Percentiles rank a stretch among this genome's conserved stretches.
Conservation (phyloP, 2,888 invertebrate species). For the Callosobruchus maculatus region DNA sequence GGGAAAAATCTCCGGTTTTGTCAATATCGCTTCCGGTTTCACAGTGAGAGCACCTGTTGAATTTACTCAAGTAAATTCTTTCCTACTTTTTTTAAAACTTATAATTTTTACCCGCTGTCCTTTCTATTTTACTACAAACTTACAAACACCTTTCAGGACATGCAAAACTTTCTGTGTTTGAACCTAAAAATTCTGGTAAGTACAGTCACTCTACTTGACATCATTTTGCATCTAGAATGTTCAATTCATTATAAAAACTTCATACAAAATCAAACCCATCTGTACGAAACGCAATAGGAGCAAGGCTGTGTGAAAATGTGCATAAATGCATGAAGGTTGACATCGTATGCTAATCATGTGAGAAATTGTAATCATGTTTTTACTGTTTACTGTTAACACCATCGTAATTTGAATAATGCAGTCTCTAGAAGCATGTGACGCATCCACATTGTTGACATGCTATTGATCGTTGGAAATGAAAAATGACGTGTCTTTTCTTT, state of each 20-base stretch:
- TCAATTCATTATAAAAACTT: neutral
- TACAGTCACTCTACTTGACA: too few species aligned
- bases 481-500: neutral
- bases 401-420: neutral
- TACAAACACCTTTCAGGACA: too few species aligned
- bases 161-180: too few species aligned
- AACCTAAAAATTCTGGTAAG: too few species aligned
- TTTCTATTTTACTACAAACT: too few species aligned
- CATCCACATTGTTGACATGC: neutral
- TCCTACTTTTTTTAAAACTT: too few species aligned
- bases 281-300: neutral
- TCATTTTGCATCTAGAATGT: neutral
- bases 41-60: too few species aligned
- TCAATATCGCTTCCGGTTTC: too few species aligned
- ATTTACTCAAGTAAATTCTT: too few species aligned
- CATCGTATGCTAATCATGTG: neutral
- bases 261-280: neutral
- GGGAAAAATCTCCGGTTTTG: too few species aligned
- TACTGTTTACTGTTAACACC: neutral
- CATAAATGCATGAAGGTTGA: neutral
- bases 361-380: neutral
- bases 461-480: neutral
- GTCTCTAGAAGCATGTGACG: neutral
- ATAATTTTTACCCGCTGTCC: too few species aligned
- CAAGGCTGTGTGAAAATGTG: neutral